Percentiles rank a stretch among this genome's conserved stretches.
phyloP scores from a whole-genome alignment of 2,888 invertebrate genomes.

The Acutogordius australiensis region DNA sequence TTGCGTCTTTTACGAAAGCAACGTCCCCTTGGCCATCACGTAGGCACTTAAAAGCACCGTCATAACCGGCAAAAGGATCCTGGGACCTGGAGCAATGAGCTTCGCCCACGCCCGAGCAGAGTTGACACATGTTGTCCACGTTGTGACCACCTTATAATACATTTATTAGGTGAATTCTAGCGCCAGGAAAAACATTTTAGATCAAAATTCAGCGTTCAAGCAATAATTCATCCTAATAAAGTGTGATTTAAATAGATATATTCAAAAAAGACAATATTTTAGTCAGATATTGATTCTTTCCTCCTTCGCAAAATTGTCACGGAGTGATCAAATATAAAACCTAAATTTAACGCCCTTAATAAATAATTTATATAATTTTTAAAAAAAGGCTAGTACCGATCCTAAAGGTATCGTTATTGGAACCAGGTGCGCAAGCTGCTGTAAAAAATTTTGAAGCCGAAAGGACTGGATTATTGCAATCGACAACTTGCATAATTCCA shows the following conservation, averaged over 20 bases:
- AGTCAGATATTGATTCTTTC: not conserved
- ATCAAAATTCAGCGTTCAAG: not conserved
- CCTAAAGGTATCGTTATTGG: not conserved
- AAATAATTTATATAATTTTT: no score
- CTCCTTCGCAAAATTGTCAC: no score
- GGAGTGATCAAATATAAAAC: no score
- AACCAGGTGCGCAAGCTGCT: not conserved
- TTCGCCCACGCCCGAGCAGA: not conserved
- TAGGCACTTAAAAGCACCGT: conserved; percentile 7
- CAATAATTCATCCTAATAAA: no score
- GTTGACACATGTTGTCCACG: not conserved
- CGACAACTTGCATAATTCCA: not conserved
- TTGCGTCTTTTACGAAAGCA: conserved; percentile 17
- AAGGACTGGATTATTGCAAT: conserved; percentile 5
- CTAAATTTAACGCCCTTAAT: no score
- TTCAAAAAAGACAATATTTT: not conserved
- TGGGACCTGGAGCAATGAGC: conserved; percentile 24
- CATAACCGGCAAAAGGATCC: not conserved
- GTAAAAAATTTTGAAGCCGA: conserved; percentile 7
- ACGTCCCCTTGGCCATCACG: not conserved
- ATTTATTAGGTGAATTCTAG: no score
- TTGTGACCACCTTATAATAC: conserved; percentile 1
- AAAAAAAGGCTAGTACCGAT: no score
- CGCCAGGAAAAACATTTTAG: no score
- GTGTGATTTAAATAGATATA: no score